Base-by-base conservation (phyloP, 92 coral and sea anemone genomes). In the Porites evermanni region DNA sequence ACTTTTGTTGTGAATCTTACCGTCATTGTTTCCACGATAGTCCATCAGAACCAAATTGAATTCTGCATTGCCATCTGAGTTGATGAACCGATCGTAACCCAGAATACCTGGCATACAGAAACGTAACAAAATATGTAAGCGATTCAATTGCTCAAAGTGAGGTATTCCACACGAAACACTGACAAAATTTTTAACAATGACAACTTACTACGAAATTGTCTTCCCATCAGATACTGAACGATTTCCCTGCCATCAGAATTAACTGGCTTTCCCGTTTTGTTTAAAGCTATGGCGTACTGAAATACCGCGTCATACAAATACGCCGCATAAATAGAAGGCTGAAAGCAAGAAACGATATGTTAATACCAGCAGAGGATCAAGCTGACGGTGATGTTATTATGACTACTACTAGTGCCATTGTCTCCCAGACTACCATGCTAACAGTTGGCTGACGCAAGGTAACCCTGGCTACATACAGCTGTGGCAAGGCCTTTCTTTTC, bases 301-400 rank as follows among this genome's bases (percentile, higher is more conserved):
- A 79, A 81, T 32, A 96, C 92, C 18, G 98, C 98, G 69, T 96
- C 98, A 79, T 93, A 96, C 74, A 94, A 78, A 74, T 92, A 92
- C 13, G 95, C 91, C 13, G 91, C 96, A 44, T 89, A 76, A 12
- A 94, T 53, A 8, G 97, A 93, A 47, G 93, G 92, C 97, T 94
- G 91, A 10, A 75, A 80, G 72, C 50, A 19, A 73, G 7, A 71
- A 72, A 23, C 29, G 61, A 14, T 8, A 17, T 6, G 23, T 17
- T 12, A 26, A 76, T 13, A 8, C 26, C 58, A 1, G 51, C 50
- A 47, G 77, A 73, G 47, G 47, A 38, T 38, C 47, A 38, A 38
- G 47, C 47, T 38, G 47, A 38, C 47, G 47, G 47, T 38, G 47
- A 38, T 7, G 13, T 47, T 51, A 2, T 24, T 8, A 16, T 29